These are phyloP conservation scores for Sakesphorus luctuosus DNA, from an alignment of 2,113 vertebrate genomes.

Conservation along the genomic window DNA sequence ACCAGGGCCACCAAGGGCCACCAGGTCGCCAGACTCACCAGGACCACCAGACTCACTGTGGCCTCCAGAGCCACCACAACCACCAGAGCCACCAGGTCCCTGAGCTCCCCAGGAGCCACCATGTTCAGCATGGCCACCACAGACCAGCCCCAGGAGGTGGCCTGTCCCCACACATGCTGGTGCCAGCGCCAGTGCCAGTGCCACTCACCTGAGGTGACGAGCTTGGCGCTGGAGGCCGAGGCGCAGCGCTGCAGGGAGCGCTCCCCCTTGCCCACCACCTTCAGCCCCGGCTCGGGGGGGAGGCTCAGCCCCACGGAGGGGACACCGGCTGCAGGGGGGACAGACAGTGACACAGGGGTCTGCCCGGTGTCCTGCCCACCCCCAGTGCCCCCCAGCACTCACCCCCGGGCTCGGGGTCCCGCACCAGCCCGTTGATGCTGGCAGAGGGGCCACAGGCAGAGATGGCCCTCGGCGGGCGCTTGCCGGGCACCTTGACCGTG, in stretches of 20 bases:
- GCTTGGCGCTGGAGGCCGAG: slow-evolving; percentile 81
- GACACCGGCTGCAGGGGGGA: slow-evolving; percentile 53
- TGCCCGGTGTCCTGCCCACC: rapidly evolving
- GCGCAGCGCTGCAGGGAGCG: slow-evolving; percentile 82
- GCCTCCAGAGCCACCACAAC: neutral
- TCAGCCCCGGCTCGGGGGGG: slow-evolving; percentile 81
- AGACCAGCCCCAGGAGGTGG: neutral
- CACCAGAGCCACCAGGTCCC: neutral
- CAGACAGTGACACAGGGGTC: rapidly evolving
- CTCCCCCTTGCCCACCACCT: slow-evolving; percentile 77
- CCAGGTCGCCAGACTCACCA: neutral
- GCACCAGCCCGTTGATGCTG: slow-evolving; percentile 88
- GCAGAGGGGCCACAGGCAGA: slow-evolving; percentile 82
- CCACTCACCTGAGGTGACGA: slow-evolving; percentile 77
- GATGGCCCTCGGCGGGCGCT: slow-evolving; percentile 90
- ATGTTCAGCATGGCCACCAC: neutral
- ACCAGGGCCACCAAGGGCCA: neutral
- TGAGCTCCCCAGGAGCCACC: neutral
- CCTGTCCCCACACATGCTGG: rapidly evolving
- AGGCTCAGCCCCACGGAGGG: slow-evolving; percentile 80
- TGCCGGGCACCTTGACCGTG: slow-evolving; percentile 96
- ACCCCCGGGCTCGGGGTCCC: slow-evolving; percentile 81
- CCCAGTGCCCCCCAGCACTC: neutral
- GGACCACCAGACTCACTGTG: no score
- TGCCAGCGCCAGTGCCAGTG: neutral